Evolutionary conservation across 2,797 vertebrate species (phyloP).

Genomic region (Eidolon dupreanum): DNA sequence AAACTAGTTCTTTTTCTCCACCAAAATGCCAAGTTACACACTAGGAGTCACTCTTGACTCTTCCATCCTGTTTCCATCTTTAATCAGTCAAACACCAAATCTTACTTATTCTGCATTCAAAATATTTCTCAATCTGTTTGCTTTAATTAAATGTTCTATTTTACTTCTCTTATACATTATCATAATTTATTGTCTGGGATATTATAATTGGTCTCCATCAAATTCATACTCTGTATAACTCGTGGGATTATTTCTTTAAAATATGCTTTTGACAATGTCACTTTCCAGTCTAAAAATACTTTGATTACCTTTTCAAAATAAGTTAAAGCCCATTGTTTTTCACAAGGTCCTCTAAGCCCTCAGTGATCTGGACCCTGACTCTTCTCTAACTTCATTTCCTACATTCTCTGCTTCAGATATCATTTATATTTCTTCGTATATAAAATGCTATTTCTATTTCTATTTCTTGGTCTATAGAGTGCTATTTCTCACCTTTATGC

Average conservation of each 20-base stretch:
- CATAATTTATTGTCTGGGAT: neutral
- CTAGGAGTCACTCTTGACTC: neutral
- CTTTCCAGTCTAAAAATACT: neutral
- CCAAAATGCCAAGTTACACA: neutral
- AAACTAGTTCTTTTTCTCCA: neutral
- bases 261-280: neutral
- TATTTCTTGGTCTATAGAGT: no score
- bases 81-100: neutral
- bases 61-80: neutral
- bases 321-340: neutral
- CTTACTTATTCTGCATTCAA: neutral
- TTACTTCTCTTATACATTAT: neutral
- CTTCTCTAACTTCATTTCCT: neutral
- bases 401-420: neutral
- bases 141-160: neutral
- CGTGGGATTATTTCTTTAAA: neutral
- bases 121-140: neutral
- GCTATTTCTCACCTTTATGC: no score
- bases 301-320: neutral
- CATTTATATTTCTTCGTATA: neutral
- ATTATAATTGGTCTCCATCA: neutral
- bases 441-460: no score
- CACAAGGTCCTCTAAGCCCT: neutral
- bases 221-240: neutral
- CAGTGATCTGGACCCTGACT: neutral